Evolutionary conservation across 1,140 invertebrate genomes (phyloP).

Genomic region (Chelonus insularis): DNA sequence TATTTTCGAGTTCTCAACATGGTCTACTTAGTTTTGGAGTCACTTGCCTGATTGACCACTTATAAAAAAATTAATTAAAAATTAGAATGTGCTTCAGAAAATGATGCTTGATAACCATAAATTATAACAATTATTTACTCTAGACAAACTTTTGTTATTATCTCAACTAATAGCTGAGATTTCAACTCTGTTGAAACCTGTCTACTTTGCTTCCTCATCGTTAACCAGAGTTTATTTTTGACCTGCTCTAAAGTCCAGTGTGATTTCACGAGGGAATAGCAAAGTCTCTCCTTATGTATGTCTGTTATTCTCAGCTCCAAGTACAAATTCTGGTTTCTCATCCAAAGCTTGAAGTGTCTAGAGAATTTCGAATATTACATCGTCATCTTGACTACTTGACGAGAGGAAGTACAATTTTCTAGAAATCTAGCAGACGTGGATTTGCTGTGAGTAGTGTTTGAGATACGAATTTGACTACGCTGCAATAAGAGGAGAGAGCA

Average conservation of each 20-base stretch:
- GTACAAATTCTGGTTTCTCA: too few species aligned
- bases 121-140: too few species aligned
- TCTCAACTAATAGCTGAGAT: too few species aligned
- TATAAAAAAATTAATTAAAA: too few species aligned
- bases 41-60: too few species aligned
- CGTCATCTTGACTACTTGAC: not conserved
- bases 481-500: not conserved
- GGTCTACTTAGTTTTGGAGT: too few species aligned
- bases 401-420: not conserved
- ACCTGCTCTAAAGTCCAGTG: slow-evolving; percentile 2
- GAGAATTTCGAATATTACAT: slow-evolving; percentile 14
- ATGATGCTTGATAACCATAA: too few species aligned
- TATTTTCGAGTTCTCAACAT: too few species aligned
- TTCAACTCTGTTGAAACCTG: not conserved
- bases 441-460: not conserved
- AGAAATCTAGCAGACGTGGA: slow-evolving; percentile 1
- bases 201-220: not conserved
- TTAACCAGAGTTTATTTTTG: not conserved
- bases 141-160: too few species aligned
- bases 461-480: slow-evolving; percentile 2
- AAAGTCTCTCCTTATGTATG: not conserved
- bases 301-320: too few species aligned
- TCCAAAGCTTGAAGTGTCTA: not conserved
- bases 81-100: too few species aligned
- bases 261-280: not conserved